Base-by-base conservation (phyloP, 2,888 invertebrate species). In the Pseudanteris insignis region DNA sequence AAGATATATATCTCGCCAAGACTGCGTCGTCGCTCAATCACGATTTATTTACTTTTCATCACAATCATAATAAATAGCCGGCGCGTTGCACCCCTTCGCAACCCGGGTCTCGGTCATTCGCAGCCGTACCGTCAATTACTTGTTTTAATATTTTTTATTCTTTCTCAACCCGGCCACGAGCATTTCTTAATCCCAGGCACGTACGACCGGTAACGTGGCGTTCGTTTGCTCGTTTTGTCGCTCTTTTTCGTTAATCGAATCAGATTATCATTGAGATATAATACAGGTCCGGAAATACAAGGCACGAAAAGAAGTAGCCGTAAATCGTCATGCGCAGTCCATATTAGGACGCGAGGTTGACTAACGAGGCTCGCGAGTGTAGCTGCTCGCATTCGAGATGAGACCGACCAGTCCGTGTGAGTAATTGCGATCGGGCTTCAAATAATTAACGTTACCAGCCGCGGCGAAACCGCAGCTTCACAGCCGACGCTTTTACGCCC, bases 241-340 rank as follows among this genome's bases (percentile, higher is more conserved):
- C 40, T 60, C 55, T 57, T 53, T 48, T 50, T 43, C 58, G 40
- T 53, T 61, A 55, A 61, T 61, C 54, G 55, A 63, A 55, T 60
- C 51, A 51, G 58, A 55, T 51, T 53, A 63, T 63, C 63, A 60
- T 63, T 63, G 63, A 63, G 51, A 63, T 58, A 59, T 63, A 63
- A 63, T 58, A 43, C 51, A 51, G 51, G 44, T 54, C 58, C 63
- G 63, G 58, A 58, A 63, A 63, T 43, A 63, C 54, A 47, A 28
- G 46, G 54, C 48, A 36, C 47, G 61, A 54, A 55, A 58, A 63
- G 59, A 55, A 63, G 63, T 58, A 55, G 59, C 55, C 63, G 63
- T 63, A 63, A 63, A 63, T 63, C 59, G 59, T 55, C 37, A 51
- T 44, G 55, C 28, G 43, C 62, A 46, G 40, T 41, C 65, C 65